Evolutionary conservation across 2,888 invertebrate species (phyloP), one percentile per base, ranked within the genome.

Genomic region (Drosophila dives): DNA sequence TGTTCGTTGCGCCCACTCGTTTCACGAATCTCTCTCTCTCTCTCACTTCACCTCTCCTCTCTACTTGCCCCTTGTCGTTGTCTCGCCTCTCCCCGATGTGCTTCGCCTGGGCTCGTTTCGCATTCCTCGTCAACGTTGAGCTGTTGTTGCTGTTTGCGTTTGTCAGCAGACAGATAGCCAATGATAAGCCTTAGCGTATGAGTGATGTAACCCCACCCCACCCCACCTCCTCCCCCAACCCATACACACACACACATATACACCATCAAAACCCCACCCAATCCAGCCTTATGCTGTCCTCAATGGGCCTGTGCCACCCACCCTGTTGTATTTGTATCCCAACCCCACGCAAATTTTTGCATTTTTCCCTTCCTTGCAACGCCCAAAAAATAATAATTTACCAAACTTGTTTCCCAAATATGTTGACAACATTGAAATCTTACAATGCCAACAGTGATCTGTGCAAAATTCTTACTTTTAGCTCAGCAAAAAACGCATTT

Each of bases 131-230:
- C 42, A 20, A 23, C 34, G 49, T 49, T 48, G 53, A 40, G 45
- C 32, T 58, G 48, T 49, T 65, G 74, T 68, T 76, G 68, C 60
- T 79, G 80, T 78, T 81, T 78, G 75, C 74, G 80, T 87, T 82
- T 85, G 85, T 81, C 89, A 86, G 87, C 87, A 86, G 87, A 89
- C 89, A 86, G 89, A 86, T 89, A 89, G 89, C 85, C 85, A 86
- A 86, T 86, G 85, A 86, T 86, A 86, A 86, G 87, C 86, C 86
- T 86, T 76, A 79, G 81, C 87, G 87, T 86, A 86, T 86, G 84
- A 86, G 84, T 86, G 89, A 86, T 89, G 83, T 86, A 75, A 81
- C 68, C 45, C 66, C 26, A 38, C n/a, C 38, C 17, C 26, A 34
- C 4, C 32, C 7, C 33, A 4, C 26, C 26, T 5, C 26, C 26